Base-by-base conservation (phyloP, 2,888 invertebrate species). In the Coelogynopora nodosa region DNA sequence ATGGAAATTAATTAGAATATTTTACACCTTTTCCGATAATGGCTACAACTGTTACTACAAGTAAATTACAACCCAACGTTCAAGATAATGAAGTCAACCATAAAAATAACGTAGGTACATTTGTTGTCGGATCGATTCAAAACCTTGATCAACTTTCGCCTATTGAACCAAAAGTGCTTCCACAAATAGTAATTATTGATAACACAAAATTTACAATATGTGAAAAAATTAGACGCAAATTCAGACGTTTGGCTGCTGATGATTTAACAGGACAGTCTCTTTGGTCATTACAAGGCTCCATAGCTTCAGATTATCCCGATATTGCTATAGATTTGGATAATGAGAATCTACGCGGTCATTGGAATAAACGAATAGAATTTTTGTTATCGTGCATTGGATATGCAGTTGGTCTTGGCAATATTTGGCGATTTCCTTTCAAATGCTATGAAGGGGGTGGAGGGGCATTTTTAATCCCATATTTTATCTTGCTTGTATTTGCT, bases 361-460 rank as follows among this genome's bases (percentile, higher is more conserved):
- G 82, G 82, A 27, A 23, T 23, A 30, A 30, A 28, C 23, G 31
- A 30, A 30, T 82, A 23, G 82, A 82, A 28, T 82, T 82, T 30
- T 30, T 82, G 28, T 30, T 82, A 28, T 82, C 82, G 23, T 82
- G 82, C 28, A 82, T 82, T 30, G 82, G 82, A 28, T 82, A 82
- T 30, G 82, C 82, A 0, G 82, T 82, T 1, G 82, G 82, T 30
- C 28, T 82, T 0, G 82, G 82, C 23, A 82, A 82, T 30, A 13
- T 82, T 0, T 82, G 82, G 82, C 23, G 82, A 0, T 82, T 82
- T 5, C 82, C 82, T 28, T 82, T 30, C 28, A 28, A 30, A 1
- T 82, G 82, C 28, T 82, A 82, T 18, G 31, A 82, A 30, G 31
- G 31, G n/a, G 82, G 82, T 30, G 82, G 82, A 0, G 82, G 82